Base-by-base conservation (phyloP, 2,888 invertebrate species). In the Erannis defoliaria region DNA sequence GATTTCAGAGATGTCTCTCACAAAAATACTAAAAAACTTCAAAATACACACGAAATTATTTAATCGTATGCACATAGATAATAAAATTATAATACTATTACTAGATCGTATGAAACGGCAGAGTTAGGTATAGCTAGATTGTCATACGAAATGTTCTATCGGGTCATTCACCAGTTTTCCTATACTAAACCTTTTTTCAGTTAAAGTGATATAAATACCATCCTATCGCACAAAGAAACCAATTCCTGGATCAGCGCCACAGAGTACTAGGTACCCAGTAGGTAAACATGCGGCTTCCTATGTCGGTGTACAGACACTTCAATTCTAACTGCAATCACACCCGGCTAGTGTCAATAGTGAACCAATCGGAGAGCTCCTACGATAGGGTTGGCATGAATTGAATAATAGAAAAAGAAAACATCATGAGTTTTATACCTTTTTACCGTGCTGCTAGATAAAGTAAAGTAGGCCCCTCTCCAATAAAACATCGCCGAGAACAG, bases 281-380 rank as follows among this genome's bases (percentile, higher is more conserved):
- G 21, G 55, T 5, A 49, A 49, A 29, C 18, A 48, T 18, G 45
- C 5, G 26, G 23, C 26, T 23, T 43, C 5, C 16, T 18, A 21
- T 33, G n/a, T n/a, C 21, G 29, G 10, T 9, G 45, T 43, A 64
- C 64, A 46, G 74, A 76, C 76, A 76, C 80, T 81, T 76, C 78
- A 72, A 77, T 75, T 71, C 72, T 77, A 74, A 75, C 76, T 78
- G 80, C 81, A 80, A 83, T 83, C 81, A 78, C 78, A 73, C 69
- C 73, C 76, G 72, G 69, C 77, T 72, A 74, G 76, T 79, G 85
- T 79, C 84, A 85, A 87, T 80, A 87, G 81, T 79, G 78, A 84
- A 85, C 83, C 85, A 85, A 88, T 87, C 84, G 79, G 72, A 53
- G 49, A 59, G 54, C 64, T 62, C 56, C 54, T 53, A 49, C 49